Evolutionary conservation across 2,113 vertebrate species (phyloP).

Genomic region (Eretmochelys imbricata): DNA sequence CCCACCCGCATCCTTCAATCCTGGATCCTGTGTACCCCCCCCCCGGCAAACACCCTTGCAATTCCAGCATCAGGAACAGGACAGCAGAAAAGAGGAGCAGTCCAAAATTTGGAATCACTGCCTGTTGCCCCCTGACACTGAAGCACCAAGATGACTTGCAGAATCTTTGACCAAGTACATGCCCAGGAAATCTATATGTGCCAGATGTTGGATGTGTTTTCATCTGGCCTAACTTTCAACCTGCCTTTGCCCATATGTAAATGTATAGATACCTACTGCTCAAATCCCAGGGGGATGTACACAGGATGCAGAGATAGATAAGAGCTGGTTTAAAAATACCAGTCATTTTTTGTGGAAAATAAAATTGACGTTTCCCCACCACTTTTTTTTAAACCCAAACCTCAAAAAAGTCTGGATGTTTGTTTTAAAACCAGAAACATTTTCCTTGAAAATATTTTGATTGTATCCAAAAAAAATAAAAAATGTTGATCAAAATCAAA

Average conservation of each 20-base stretch:
- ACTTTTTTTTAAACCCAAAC: not conserved
- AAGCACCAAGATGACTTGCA: not conserved
- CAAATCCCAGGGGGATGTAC: not conserved
- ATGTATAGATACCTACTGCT: not conserved
- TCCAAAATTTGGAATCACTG: not conserved
- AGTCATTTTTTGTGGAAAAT: not conserved
- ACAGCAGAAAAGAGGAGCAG: not conserved
- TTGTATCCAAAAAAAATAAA: not conserved
- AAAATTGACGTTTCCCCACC: not conserved
- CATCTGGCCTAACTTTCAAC: not conserved
- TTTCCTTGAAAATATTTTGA: not conserved
- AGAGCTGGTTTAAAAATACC: not conserved
- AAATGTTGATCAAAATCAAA: not conserved
- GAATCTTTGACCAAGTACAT: not conserved
- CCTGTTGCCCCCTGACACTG: not conserved
- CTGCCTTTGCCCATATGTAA: not conserved
- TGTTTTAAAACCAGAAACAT: not conserved
- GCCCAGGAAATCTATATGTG: not conserved
- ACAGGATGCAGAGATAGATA: not conserved
- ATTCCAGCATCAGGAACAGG: rapidly evolving
- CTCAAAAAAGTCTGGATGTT: not conserved
- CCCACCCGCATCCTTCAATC: not conserved
- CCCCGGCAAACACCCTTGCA: not conserved
- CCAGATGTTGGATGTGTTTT: not conserved
- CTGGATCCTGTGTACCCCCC: not conserved